These are phyloP conservation scores for Hexactinellida sp. DNA, from an alignment of 37 sponge, comb jelly and placozoan genomes.

Conservation along the genomic window DNA sequence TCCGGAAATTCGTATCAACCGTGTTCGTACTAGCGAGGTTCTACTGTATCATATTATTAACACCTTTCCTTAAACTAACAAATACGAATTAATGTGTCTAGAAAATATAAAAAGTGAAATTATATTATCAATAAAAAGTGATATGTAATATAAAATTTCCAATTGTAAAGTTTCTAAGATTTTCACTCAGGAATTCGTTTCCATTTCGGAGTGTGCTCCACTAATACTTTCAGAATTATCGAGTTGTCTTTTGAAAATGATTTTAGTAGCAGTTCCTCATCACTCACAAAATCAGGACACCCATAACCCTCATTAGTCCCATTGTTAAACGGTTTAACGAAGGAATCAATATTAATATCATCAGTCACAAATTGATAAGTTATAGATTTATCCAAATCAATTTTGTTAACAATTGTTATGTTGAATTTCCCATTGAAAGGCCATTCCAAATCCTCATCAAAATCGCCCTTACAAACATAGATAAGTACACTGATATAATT, in stretches of 20 bases:
- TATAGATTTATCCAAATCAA: background rate
- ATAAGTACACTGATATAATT: background rate
- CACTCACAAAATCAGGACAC: background rate
- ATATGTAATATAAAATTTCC: background rate
- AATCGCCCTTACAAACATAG: background rate
- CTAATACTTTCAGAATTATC: background rate
- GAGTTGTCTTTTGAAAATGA: background rate
- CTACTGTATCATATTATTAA: too few relatives aligned
- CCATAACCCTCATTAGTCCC: background rate
- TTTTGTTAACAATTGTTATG: background rate
- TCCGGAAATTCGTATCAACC: too few relatives aligned
- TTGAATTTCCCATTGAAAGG: background rate
- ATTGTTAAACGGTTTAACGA: background rate
- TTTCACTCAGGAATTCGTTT: too few relatives aligned
- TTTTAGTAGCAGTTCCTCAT: background rate
- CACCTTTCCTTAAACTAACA: too few relatives aligned
- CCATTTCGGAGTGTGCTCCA: constrained; percentile 5
- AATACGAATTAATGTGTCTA: background rate
- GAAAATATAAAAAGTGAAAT: background rate
- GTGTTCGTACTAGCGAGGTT: too few relatives aligned
- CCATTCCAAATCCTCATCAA: background rate
- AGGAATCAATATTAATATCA: background rate
- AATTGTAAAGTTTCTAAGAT: too few relatives aligned
- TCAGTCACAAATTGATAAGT: background rate
- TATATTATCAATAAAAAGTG: background rate